A percentile compares a stretch with the other conserved stretches of the same genome.
phyloP scores from a whole-genome alignment of 1,140 invertebrate genomes.

The Drosophila willistoni region DNA sequence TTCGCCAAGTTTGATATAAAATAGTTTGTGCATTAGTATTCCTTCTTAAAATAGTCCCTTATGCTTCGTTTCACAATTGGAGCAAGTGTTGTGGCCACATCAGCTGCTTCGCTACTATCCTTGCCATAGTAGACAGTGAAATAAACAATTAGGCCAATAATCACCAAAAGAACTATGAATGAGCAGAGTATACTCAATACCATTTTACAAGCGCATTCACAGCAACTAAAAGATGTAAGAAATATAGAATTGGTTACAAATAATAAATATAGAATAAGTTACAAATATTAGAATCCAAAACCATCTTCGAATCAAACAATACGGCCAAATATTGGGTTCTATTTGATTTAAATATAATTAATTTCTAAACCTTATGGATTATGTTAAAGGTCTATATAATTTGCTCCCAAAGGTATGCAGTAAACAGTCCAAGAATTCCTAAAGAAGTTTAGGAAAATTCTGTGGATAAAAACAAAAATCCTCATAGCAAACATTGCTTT shows the following conservation, averaged over 20 bases:
- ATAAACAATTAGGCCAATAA: conserved; percentile 76
- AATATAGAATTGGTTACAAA: not conserved
- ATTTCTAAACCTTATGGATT: too few relatives aligned
- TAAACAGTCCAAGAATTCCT: too few relatives aligned
- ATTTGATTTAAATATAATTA: too few relatives aligned
- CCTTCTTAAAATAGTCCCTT: conserved; percentile 65
- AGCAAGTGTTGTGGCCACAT: conserved; percentile 42
- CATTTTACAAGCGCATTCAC: conserved; percentile 76
- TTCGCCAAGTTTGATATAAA: not conserved
- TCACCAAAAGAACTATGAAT: conserved; percentile 53
- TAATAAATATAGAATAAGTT: not conserved
- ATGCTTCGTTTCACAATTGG: conserved; percentile 63
- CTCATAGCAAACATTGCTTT: too few relatives aligned
- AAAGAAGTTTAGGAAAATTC: too few relatives aligned
- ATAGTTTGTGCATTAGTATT: conserved; percentile 35
- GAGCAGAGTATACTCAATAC: conserved; percentile 68
- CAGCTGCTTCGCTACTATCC: conserved; percentile 36
- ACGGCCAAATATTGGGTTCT: not conserved
- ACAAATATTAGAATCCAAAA: not conserved
- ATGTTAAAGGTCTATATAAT: too few relatives aligned
- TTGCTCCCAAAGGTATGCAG: too few relatives aligned
- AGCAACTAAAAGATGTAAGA: conserved; percentile 55
- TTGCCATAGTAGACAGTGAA: conserved; percentile 71
- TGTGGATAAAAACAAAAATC: too few relatives aligned
- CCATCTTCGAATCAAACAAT: too few relatives aligned